A percentile compares a stretch with the other conserved stretches of the same genome.
Conservation (phyloP, 2,888 invertebrate species). For the Sisyra terminalis region DNA sequence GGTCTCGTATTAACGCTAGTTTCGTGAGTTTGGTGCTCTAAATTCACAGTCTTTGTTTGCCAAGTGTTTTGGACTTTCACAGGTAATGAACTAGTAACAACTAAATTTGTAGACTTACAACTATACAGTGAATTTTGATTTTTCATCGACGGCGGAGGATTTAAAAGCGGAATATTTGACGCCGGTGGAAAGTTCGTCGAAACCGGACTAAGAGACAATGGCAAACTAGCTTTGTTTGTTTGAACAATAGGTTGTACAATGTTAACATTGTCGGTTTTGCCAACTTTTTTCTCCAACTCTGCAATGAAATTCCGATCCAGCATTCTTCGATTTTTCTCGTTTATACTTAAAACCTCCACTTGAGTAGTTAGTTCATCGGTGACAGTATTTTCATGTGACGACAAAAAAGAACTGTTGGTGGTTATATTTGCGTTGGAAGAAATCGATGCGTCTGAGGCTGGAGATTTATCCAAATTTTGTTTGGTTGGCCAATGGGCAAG, state of each 20-base stretch:
- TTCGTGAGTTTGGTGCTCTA: slow-evolving; percentile 8
- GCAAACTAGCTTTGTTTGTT: too few relatives aligned
- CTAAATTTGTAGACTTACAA: slow-evolving; percentile 16
- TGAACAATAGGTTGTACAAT: neutral
- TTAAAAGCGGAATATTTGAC: slow-evolving; percentile 27
- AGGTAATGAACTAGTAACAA: slow-evolving; percentile 14
- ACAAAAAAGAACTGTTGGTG: neutral
- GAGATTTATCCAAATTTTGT: neutral
- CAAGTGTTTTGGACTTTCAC: slow-evolving; percentile 25
- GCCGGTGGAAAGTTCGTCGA: slow-evolving; percentile 26
- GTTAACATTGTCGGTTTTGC: slow-evolving; percentile 25
- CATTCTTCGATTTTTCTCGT: slow-evolving; percentile 22
- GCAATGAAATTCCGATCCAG: slow-evolving; percentile 41
- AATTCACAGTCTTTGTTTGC: slow-evolving; percentile 18
- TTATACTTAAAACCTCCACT: neutral
- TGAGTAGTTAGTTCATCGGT: neutral
- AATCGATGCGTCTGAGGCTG: neutral
- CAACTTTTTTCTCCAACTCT: slow-evolving; percentile 46
- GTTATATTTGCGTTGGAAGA: neutral
- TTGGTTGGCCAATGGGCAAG: slow-evolving; percentile 5
- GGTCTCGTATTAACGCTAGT: neutral
- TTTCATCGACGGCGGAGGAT: slow-evolving; percentile 27
- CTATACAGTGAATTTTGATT: too few relatives aligned
- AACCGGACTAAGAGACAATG: too few relatives aligned
- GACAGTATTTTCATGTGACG: neutral